These are phyloP conservation scores for cattle (Bos taurus) DNA, from an alignment of 2,113 vertebrate species.

Conservation along the genomic window DNA sequence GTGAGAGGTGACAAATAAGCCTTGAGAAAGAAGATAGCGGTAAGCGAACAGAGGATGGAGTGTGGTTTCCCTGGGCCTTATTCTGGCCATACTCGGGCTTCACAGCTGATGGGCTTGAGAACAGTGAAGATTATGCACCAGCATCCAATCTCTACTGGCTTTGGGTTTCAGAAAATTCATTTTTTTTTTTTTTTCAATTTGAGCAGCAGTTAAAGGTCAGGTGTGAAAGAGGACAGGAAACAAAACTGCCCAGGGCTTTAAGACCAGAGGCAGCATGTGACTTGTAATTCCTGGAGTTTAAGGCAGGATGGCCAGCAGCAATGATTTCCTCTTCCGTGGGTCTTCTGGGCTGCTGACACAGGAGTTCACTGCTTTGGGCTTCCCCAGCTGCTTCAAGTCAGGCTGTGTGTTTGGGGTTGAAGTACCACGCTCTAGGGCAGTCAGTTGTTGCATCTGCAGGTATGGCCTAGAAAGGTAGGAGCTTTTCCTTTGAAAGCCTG, in stretches of 20 bases:
- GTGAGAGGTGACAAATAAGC: background rate
- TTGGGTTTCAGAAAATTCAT: background rate
- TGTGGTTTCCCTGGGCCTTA: background rate
- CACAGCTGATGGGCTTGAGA: background rate
- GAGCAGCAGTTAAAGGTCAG: background rate
- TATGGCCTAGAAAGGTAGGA: background rate
- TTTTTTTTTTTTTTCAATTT: background rate
- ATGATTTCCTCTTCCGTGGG: background rate
- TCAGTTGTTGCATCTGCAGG: background rate
- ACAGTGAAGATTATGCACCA: background rate
- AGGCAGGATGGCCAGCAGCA: background rate
- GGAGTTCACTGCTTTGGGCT: background rate
- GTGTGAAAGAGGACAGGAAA: background rate
- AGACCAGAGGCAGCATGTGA: background rate
- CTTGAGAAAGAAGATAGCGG: background rate
- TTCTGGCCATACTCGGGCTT: background rate
- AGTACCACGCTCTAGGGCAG: background rate
- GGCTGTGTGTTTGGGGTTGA: background rate
- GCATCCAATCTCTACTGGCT: background rate
- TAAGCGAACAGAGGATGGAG: background rate
- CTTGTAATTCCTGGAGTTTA: background rate
- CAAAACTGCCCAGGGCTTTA: background rate
- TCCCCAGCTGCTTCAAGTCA: background rate
- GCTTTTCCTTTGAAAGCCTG: background rate
- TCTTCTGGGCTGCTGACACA: background rate